Base-by-base conservation (phyloP, 2,888 invertebrate genomes). In the Dryococelus australis region DNA sequence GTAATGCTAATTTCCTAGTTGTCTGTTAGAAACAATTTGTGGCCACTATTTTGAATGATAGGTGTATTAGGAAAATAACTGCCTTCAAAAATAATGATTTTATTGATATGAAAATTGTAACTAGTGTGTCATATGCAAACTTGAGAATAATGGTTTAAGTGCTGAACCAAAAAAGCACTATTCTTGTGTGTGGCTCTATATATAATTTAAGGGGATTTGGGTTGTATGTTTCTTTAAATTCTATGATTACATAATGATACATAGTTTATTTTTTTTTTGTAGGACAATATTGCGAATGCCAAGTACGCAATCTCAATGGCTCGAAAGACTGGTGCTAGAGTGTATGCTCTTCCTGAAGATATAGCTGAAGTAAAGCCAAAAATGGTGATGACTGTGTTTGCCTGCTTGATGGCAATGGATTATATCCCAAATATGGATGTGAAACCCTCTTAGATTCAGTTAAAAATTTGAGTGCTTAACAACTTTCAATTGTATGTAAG, bases 301-400 rank as follows among this genome's bases (percentile, higher is more conserved):
- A 99, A 99, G 92, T 99, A 99, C 93, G 99, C 99, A 87, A 97
- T 99, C 90, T 98, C 99, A 0, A 97, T 98, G 97, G 99, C 99
- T 12, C 95, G 99, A 85, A 99, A 99, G 91, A 97, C 98, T 91
- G 99, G 99, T 89, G 99, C 99, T 86, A 95, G 98, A 88, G 98
- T 99, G 27, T 99, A 99, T 93, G 99, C 99, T 12, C 94, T 99
- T 88, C 99, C 99, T 26, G 99, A 99, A 93, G 99, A 99, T 94
- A 99, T 99, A 91, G 97, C 98, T 78, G 99, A 99, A 94, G 96
- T 98, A 35, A 99, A 99, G 92, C 97, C 97, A 87, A 99, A 99
- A 93, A 98, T 99, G 99, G 97, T 99, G 88, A 98, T 99, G 99
- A 99, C 99, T 6, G 97, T 99, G 90, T 99, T 99, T 94, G 99